These are phyloP conservation scores for Meteorus colon DNA, from an alignment of 2,888 invertebrate genomes.

Conservation along the genomic window DNA sequence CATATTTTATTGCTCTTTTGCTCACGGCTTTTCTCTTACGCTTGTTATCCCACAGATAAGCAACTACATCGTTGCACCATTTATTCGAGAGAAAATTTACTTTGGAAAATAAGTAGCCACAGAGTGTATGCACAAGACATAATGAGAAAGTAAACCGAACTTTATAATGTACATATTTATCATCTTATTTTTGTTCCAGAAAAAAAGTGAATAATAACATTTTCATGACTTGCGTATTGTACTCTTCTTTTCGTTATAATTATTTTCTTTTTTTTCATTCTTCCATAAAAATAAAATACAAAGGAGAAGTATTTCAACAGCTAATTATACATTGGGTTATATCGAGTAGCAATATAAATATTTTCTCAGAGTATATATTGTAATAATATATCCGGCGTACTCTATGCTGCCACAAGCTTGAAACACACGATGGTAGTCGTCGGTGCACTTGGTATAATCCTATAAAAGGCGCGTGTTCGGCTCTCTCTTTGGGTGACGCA, in stretches of 20 bases:
- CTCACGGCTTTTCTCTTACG: slow-evolving; percentile 18
- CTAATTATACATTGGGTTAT: not conserved
- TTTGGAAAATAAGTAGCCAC: not conserved
- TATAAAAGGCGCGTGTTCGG: slow-evolving; percentile 40
- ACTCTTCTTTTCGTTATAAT: not conserved
- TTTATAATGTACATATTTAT: slow-evolving; percentile 3
- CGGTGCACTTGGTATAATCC: slow-evolving; percentile 33
- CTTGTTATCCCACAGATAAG: slow-evolving; percentile 32
- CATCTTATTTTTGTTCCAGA: not conserved
- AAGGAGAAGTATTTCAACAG: not conserved
- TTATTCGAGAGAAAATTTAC: slow-evolving; percentile 32
- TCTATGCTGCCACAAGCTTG: not conserved
- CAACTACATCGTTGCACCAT: slow-evolving; percentile 6
- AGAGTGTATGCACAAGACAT: not conserved
- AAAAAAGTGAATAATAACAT: not conserved
- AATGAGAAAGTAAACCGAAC: not conserved
- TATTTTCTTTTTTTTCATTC: not conserved
- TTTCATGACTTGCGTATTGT: not conserved
- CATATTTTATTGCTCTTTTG: not conserved
- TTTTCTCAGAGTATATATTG: not conserved
- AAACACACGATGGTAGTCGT: slow-evolving; percentile 21
- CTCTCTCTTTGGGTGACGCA: slow-evolving; percentile 35
- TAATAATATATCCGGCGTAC: slow-evolving; percentile 15
- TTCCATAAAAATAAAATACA: not conserved
- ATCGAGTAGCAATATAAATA: not conserved